Conservation (phyloP, 2,113 vertebrate species). For the Mixornis gularis region DNA sequence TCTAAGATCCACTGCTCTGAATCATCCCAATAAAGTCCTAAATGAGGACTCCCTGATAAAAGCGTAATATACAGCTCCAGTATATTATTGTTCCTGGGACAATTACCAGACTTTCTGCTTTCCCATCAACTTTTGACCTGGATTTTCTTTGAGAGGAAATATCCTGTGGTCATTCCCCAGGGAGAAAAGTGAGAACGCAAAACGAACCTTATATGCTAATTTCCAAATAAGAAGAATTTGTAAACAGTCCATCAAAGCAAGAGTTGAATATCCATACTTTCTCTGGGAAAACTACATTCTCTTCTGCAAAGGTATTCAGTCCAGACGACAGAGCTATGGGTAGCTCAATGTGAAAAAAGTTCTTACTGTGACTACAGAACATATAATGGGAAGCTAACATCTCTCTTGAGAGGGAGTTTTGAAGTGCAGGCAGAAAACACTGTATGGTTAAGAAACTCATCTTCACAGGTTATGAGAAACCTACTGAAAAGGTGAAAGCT, state of each 20-base stretch:
- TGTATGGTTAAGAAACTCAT: not conserved
- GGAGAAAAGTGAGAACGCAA: not conserved
- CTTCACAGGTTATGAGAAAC: not conserved
- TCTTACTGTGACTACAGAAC: not conserved
- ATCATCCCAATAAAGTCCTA: not conserved
- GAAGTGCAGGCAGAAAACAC: not conserved
- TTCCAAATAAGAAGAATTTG: not conserved
- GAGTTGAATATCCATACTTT: not conserved
- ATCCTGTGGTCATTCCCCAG: not conserved
- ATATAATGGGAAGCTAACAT: not conserved
- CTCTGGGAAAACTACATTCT: not conserved
- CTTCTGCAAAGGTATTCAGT: not conserved
- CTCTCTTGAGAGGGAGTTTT: not conserved
- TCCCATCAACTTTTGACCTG: not conserved
- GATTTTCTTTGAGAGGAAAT: not conserved
- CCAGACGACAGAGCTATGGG: not conserved
- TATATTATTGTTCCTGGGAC: not conserved
- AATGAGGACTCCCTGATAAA: not conserved
- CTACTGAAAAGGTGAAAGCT: slow-evolving; percentile 13
- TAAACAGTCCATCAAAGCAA: not conserved
- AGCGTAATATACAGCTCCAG: not conserved
- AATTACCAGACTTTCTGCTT: not conserved
- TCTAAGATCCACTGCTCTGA: not conserved
- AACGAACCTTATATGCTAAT: not conserved
- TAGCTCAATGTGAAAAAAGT: not conserved